Percentiles rank a stretch among this genome's conserved stretches.
Conservation (phyloP, 2,888 invertebrate genomes). For the Eilema sororculum region DNA sequence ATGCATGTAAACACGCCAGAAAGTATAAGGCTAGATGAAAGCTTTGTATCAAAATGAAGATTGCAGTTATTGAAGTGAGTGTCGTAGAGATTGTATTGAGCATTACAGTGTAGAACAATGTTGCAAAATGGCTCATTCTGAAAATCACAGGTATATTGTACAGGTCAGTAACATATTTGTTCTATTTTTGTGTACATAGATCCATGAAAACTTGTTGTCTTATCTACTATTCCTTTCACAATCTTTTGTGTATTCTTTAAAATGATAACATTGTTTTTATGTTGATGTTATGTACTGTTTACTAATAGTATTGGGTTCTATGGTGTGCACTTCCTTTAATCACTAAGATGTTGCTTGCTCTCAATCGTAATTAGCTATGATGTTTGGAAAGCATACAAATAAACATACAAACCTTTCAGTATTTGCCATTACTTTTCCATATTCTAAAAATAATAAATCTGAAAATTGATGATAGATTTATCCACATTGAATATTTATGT, state of each 20-base stretch:
- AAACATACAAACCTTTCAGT: background rate
- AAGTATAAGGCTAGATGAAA: constrained; percentile 58
- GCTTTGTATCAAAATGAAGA: constrained; percentile 64
- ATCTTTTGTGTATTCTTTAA: background rate
- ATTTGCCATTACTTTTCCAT: background rate
- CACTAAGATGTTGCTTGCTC: background rate
- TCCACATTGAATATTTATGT: background rate
- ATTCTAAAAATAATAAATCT: background rate
- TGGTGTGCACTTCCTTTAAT: background rate
- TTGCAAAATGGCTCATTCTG: constrained; percentile 87
- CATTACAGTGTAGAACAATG: constrained; percentile 73
- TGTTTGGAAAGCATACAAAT: background rate
- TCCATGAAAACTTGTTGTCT: background rate
- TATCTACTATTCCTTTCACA: background rate
- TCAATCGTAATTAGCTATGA: background rate
- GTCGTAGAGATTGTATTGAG: constrained; percentile 44
- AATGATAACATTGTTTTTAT: constrained; percentile 1
- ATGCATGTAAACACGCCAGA: constrained; percentile 54
- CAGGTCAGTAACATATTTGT: constrained; percentile 87
- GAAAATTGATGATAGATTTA: background rate
- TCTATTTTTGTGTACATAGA: constrained; percentile 2
- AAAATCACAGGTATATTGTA: constrained; percentile 90
- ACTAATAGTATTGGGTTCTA: background rate
- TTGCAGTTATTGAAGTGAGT: constrained; percentile 57
- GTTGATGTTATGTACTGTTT: background rate